These are phyloP conservation scores for Clarias laeviceps DNA, from an alignment of 2,797 vertebrate genomes.

Conservation along the genomic window DNA sequence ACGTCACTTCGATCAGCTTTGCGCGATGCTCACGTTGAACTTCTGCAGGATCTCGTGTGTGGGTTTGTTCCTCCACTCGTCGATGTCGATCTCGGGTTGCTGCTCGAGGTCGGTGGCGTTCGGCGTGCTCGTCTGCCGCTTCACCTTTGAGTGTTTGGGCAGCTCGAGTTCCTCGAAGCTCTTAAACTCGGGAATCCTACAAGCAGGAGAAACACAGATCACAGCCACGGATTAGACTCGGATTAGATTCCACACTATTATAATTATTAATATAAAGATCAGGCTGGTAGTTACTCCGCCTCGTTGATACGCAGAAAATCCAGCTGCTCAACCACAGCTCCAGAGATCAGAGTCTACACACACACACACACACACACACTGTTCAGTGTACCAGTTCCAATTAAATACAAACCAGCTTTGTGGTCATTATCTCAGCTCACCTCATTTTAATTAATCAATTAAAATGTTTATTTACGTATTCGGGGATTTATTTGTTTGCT, in stretches of 20 bases:
- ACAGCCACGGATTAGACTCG: not conserved
- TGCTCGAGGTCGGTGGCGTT: conserved; percentile 84
- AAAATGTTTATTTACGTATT: not conserved
- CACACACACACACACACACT: conserved; percentile 68
- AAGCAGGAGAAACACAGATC: conserved; percentile 29
- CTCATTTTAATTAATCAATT: not conserved
- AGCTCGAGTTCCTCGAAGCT: conserved; percentile 94
- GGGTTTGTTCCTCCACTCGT: conserved; percentile 84
- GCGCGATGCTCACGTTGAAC: conserved; percentile 80
- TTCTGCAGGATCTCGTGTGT: conserved; percentile 89
- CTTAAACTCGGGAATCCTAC: conserved; percentile 90
- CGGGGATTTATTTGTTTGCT: not conserved
- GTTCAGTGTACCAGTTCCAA: not conserved
- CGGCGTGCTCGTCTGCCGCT: conserved; percentile 90
- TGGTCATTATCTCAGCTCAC: not conserved
- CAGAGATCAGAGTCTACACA: conserved; percentile 92
- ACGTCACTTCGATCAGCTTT: not conserved
- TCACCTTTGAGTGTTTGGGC: conserved; percentile 97
- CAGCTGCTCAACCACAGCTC: conserved; percentile 93
- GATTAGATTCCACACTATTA: not conserved
- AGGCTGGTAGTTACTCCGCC: conserved; percentile 81
- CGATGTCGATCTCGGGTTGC: conserved; percentile 82
- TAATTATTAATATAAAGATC: not conserved
- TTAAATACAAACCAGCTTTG: not conserved
- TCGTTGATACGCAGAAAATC: conserved; percentile 94